Base-by-base conservation (phyloP, 2,888 invertebrate species). In the Drosophila prostipennis region DNA sequence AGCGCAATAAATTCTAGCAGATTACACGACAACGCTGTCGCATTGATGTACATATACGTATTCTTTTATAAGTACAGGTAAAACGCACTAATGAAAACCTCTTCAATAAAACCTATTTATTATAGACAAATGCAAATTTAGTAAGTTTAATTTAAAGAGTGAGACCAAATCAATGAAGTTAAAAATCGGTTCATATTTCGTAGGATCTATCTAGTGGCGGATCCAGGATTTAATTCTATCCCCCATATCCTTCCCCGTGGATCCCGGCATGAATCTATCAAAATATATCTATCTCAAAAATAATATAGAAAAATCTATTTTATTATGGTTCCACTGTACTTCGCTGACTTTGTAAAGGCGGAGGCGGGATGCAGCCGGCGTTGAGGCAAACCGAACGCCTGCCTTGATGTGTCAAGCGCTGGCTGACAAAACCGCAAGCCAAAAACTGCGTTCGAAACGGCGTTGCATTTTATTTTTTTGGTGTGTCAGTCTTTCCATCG, bases 1-100 rank as follows among this genome's bases (percentile, higher is more conserved):
- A 77, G 69, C 65, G 81, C 85, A 83, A 82, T 82, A 81, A 85
- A 81, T 87, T 77, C 67, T 68, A 87, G 82, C 82, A 81, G 87
- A 84, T 85, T 83, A 87, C 75, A 74, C 51, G 79, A 57, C 63
- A 55, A 39, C 51, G 37, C 34, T 19, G 46, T 36, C 49, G 46
- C 19, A 34, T 46, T 42, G 32, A 56, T 36, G 55, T 19, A 51
- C 39, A 32, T 13, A 34, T 36, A n/a, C 26, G 40, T 60, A 48
- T 32, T 19, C 10, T 23, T 39, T 29, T 34, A 1, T 16, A 7
- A 7, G 10, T 29, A 45, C 61, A 60, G 61, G 39, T 6, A 10
- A 11, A 8, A 42, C 13, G 13, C 2, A 2, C 14, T 23, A 36
- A 16, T 0, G 23, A 23, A 23, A 40, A 40, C 14, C 6, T 26